Conservation (phyloP, 1,140 invertebrate genomes). For the Plectrocnemia conspersa region DNA sequence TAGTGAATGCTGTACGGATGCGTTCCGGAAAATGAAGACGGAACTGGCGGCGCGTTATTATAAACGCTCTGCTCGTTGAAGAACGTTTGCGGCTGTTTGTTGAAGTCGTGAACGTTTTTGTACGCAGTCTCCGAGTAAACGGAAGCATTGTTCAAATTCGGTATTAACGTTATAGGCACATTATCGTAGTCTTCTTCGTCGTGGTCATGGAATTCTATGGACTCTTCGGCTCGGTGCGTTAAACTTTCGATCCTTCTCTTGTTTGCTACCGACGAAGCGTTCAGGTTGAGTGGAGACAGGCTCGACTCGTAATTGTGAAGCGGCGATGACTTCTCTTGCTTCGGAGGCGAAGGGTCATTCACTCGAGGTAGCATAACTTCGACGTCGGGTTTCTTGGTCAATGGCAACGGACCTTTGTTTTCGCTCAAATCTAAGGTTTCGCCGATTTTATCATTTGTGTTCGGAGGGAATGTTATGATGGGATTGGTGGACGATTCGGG, state of each 20-base stretch:
- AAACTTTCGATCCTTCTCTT: conserved; percentile 4
- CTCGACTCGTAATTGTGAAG: conserved; percentile 31
- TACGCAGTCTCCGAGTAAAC: conserved; percentile 15
- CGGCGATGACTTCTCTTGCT: conserved; percentile 29
- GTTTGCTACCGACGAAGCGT: conserved; percentile 14
- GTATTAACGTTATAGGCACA: not conserved
- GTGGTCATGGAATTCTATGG: conserved; percentile 7
- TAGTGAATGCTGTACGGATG: conserved; percentile 30
- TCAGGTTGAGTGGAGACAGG: conserved; percentile 32
- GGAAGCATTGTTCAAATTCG: not conserved
- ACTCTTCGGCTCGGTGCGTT: not conserved
- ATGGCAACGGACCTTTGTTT: not conserved
- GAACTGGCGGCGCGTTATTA: conserved; percentile 3
- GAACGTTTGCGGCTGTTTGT: conserved; percentile 25
- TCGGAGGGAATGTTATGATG: conserved; percentile 23
- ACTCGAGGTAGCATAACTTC: not conserved
- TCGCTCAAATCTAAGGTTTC: not conserved
- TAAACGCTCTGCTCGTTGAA: conserved; percentile 18
- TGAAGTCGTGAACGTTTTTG: conserved; percentile 26
- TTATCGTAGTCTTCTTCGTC: conserved; percentile 2
- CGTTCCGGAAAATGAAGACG: conserved; percentile 16
- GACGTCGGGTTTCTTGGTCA: not conserved
- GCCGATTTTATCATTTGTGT: conserved; percentile 27
- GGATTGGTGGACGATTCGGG: conserved; percentile 9
- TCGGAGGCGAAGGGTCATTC: conserved; percentile 7